Percentiles rank a stretch among this genome's conserved stretches.
phyloP scores from a whole-genome alignment of 2,888 invertebrate genomes.

The Teleogryllus oceanicus region DNA sequence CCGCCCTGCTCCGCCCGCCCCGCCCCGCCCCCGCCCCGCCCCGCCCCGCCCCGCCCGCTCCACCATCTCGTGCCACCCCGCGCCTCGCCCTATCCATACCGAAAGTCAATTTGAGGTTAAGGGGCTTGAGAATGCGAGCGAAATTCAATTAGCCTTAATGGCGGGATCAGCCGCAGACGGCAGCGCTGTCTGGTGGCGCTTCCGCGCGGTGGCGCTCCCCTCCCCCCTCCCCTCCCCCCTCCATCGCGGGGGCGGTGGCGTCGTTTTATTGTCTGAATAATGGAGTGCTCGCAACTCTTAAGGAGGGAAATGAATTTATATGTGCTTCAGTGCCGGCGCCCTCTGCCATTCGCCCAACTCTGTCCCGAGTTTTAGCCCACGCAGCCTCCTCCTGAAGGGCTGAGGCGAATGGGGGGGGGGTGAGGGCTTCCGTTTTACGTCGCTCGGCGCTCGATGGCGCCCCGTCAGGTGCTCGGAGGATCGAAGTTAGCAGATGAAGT shows the following conservation, averaged over 20 bases:
- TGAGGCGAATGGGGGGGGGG: neutral
- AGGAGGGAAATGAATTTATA: constrained; percentile 18
- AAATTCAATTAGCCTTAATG: constrained; percentile 58
- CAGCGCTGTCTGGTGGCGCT: constrained; percentile 18
- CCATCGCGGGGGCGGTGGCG: constrained; percentile 23
- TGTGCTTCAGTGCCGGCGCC: neutral
- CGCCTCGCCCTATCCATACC: neutral
- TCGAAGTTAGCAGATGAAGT: too few relatives aligned
- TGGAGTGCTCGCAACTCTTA: constrained; percentile 29
- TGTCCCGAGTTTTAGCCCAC: neutral
- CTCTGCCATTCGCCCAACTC: neutral
- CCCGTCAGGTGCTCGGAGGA: too few relatives aligned
- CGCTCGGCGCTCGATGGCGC: neutral
- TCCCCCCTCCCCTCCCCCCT: neutral
- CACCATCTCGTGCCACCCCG: neutral
- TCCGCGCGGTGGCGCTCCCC: neutral
- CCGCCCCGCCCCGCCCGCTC: neutral
- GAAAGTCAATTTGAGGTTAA: constrained; percentile 38
- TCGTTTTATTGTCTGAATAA: constrained; percentile 36
- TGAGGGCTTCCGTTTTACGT: neutral
- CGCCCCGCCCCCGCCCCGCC: neutral
- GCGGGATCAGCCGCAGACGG: constrained; percentile 42
- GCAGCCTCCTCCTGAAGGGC: neutral
- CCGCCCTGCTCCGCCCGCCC: too few relatives aligned
- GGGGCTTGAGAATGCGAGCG: constrained; percentile 42